Percentiles rank a stretch among this genome's conserved stretches.
These are phyloP conservation scores for Oreochromis spilurus DNA, from an alignment of 2,113 vertebrate genomes.

Conservation along the genomic window DNA sequence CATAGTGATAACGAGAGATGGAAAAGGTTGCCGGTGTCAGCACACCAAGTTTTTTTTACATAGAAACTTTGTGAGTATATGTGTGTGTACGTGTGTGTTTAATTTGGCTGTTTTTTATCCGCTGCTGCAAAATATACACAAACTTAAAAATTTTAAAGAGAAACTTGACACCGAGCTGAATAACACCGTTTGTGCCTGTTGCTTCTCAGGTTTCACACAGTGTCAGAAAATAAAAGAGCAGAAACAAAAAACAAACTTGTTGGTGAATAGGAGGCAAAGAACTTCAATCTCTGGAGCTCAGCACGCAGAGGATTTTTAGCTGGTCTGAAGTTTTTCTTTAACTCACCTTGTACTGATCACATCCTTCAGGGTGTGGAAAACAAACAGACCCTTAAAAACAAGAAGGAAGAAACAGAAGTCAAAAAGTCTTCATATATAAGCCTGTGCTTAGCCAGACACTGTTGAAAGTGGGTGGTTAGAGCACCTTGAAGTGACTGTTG, in stretches of 20 bases:
- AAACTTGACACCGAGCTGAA: not conserved
- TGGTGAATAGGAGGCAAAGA: not conserved
- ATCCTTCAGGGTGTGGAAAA: not conserved
- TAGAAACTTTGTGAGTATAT: not conserved
- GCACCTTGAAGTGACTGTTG: not conserved
- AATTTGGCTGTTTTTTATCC: not conserved
- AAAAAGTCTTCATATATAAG: not conserved
- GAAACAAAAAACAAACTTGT: not conserved
- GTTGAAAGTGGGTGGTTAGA: not conserved
- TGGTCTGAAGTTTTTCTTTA: not conserved
- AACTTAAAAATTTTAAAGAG: not conserved
- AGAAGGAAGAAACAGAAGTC: not conserved
- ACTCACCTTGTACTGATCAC: not conserved
- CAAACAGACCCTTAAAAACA: not conserved
- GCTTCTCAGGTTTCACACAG: not conserved
- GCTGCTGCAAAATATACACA: not conserved
- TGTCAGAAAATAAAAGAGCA: not conserved
- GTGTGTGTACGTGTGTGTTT: not conserved
- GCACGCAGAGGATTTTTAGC: not conserved
- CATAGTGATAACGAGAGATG: constrained; percentile 56
- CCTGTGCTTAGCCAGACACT: not conserved
- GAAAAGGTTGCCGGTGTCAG: constrained; percentile 55
- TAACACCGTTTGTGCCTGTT: not conserved
- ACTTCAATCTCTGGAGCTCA: not conserved
- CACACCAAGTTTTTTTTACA: constrained; percentile 11